phyloP scores from a whole-genome alignment of 2,888 invertebrate species.

The Gymnoscelis rufifasciata region DNA sequence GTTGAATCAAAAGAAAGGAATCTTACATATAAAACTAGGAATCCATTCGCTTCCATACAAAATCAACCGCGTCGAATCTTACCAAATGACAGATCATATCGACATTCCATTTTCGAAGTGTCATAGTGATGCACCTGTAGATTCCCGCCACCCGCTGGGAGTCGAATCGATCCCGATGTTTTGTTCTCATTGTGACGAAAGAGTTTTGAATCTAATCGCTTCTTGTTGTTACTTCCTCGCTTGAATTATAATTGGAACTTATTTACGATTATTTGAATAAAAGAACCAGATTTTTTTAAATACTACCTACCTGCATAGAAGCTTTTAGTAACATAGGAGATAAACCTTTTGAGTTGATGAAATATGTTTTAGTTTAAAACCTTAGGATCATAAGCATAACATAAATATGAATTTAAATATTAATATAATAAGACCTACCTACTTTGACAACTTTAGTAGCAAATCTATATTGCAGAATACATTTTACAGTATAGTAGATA shows the following conservation, averaged over 20 bases:
- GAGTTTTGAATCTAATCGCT: constrained; percentile 17
- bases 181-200: constrained; percentile 24
- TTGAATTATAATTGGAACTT: constrained; percentile 8
- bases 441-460: background rate
- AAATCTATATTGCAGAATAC: background rate
- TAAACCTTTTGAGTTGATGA: no score
- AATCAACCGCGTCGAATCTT: constrained; percentile 50
- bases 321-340: background rate
- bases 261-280: background rate
- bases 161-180: constrained; percentile 43
- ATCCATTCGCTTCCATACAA: constrained; percentile 26
- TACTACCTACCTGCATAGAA: background rate
- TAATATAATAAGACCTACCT: background rate
- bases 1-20: constrained; percentile 5
- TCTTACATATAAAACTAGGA: constrained; percentile 14
- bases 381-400: no score
- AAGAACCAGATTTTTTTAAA: background rate
- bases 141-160: constrained; percentile 47
- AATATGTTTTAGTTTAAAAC: no score
- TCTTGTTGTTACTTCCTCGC: constrained; percentile 22
- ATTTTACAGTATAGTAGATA: no score
- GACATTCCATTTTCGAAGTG: constrained; percentile 52
- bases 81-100: constrained; percentile 51
- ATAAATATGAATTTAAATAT: no score
- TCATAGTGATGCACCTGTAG: constrained; percentile 46